phyloP scores from a whole-genome alignment of 2,888 invertebrate genomes.

The Crossocerus cetratus region DNA sequence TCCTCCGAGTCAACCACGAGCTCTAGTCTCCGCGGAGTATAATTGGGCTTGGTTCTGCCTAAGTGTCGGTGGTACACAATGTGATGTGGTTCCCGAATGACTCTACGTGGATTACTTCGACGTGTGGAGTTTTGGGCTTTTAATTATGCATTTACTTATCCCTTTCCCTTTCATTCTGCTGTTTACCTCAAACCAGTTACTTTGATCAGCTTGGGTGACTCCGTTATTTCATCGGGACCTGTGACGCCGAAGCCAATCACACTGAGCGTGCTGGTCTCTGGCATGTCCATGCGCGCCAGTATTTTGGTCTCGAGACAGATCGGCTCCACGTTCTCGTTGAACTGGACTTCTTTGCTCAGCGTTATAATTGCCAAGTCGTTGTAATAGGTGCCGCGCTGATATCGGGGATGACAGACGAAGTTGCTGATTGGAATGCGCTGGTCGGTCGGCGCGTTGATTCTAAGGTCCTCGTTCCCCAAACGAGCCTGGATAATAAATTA shows the following conservation, averaged over 20 bases:
- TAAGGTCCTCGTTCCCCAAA: constrained; percentile 63
- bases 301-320: constrained; percentile 67
- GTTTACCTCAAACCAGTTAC: constrained; percentile 66
- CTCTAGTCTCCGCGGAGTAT: no score
- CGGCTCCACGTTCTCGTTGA: constrained; percentile 59
- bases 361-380: constrained; percentile 69
- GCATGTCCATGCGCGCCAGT: background rate
- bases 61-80: no score
- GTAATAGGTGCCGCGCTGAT: constrained; percentile 61
- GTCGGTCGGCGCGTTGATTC: constrained; percentile 26
- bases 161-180: no score
- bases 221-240: constrained; percentile 29
- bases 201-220: constrained; percentile 59
- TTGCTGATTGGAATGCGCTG: constrained; percentile 60
- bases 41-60: no score
- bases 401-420: constrained; percentile 63
- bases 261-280: constrained; percentile 50
- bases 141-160: no score
- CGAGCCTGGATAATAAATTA: constrained; percentile 56
- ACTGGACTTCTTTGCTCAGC: constrained; percentile 52
- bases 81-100: no score
- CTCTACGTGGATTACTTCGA: no score
- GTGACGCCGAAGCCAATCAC: constrained; percentile 69
- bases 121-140: no score
- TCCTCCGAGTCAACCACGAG: no score